Evolutionary conservation across 2,888 invertebrate genomes (phyloP).

Genomic region (Rhagophthalmus giganteus): DNA sequence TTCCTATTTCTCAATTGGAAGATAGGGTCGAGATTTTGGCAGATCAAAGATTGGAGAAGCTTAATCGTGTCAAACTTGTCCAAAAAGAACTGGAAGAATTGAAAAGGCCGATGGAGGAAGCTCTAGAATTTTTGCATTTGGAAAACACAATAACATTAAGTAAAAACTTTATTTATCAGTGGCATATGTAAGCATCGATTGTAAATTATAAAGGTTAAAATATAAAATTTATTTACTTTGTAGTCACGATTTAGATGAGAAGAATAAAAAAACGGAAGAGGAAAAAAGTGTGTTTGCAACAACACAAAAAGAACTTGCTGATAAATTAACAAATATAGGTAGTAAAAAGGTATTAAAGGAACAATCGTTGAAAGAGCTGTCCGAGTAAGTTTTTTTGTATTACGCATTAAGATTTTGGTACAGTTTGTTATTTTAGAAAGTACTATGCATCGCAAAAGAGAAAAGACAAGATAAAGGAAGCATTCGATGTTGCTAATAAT

Average conservation of each 20-base stretch:
- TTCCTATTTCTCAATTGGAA: slow-evolving; percentile 75
- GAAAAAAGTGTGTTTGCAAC: slow-evolving; percentile 64
- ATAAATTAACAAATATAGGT: slow-evolving; percentile 58
- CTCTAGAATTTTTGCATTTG: slow-evolving; percentile 73
- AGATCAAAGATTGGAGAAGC: slow-evolving; percentile 75
- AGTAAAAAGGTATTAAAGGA: slow-evolving; percentile 59
- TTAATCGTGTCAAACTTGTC: slow-evolving; percentile 81
- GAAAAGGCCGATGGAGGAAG: slow-evolving; percentile 76
- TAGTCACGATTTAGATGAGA: slow-evolving; percentile 62
- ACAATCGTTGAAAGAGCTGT: slow-evolving; percentile 37
- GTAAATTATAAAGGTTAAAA: not conserved
- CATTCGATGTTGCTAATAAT: slow-evolving; percentile 66
- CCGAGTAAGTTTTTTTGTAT: slow-evolving; percentile 33
- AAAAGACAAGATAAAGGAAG: slow-evolving; percentile 64
- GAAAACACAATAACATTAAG: slow-evolving; percentile 75
- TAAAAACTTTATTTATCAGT: slow-evolving; percentile 73
- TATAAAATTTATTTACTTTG: slow-evolving; percentile 14
- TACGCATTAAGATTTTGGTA: slow-evolving; percentile 8
- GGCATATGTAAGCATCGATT: slow-evolving; percentile 61
- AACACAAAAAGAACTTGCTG: slow-evolving; percentile 65
- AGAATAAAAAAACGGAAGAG: slow-evolving; percentile 58
- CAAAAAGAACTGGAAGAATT: slow-evolving; percentile 80
- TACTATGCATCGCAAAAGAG: slow-evolving; percentile 61
- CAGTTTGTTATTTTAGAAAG: slow-evolving; percentile 54
- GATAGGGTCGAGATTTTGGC: slow-evolving; percentile 73